Conservation (phyloP, 2,113 vertebrate genomes). For the Sterrhoptilus dennistouni region DNA sequence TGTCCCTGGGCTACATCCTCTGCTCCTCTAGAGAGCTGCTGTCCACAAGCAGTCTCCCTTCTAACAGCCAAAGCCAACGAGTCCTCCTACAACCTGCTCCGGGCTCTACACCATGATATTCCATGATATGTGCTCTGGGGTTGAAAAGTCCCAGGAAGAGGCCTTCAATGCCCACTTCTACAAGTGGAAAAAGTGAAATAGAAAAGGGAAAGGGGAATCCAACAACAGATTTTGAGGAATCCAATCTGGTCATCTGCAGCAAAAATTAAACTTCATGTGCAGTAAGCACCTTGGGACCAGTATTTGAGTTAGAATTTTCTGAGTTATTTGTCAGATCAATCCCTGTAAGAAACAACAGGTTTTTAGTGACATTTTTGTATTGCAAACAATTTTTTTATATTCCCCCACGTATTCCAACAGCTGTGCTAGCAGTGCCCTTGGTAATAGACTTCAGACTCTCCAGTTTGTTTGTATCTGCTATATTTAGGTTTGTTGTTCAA, state of each 20-base stretch:
- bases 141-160: background rate
- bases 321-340: background rate
- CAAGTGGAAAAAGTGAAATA: background rate
- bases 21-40: background rate
- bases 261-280: background rate
- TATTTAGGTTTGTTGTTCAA: conserved; percentile 7
- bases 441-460: background rate
- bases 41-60: background rate
- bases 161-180: background rate
- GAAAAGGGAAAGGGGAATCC: background rate
- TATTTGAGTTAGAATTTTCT: background rate
- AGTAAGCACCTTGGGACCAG: background rate
- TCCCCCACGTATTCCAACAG: background rate
- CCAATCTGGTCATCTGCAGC: background rate
- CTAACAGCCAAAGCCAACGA: background rate
- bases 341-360: background rate
- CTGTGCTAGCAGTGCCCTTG: background rate
- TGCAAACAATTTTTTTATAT: background rate
- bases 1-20: background rate
- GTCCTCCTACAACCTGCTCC: background rate
- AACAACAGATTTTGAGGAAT: background rate
- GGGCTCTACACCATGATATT: background rate
- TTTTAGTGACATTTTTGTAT: background rate
- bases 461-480: background rate
- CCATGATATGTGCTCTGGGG: rapidly evolving